Evolutionary conservation across 1,140 invertebrate genomes (phyloP).

Genomic region (Hormaphis cornu): DNA sequence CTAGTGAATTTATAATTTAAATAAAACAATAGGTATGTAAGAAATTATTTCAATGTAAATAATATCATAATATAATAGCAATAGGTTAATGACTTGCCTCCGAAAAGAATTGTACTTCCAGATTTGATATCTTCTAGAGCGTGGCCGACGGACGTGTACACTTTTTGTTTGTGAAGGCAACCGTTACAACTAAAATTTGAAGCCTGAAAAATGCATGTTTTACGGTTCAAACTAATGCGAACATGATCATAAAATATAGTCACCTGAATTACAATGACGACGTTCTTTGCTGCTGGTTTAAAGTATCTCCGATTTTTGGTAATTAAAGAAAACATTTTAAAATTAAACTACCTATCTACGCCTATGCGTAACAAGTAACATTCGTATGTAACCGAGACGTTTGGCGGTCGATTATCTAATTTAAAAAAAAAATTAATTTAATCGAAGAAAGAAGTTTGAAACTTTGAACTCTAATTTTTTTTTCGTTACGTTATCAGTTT

Average conservation of each 20-base stretch:
- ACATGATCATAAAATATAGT: background rate
- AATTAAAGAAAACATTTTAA: background rate
- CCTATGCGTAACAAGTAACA: too few species aligned
- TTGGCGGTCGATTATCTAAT: too few species aligned
- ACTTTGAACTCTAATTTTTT: constrained; percentile 1
- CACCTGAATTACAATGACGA: background rate
- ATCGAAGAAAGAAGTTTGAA: background rate
- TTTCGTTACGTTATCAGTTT: constrained; percentile 1
- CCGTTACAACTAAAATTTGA: constrained; percentile 7
- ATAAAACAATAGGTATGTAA: background rate
- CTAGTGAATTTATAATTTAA: background rate
- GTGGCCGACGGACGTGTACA: constrained; percentile 34
- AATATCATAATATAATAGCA: background rate
- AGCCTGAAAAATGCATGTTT: constrained; percentile 5
- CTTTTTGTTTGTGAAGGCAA: constrained; percentile 29
- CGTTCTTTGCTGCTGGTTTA: background rate
- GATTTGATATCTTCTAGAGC: constrained; percentile 38
- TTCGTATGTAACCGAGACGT: too few species aligned
- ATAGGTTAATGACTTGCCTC: constrained; percentile 33
- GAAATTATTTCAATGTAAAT: background rate
- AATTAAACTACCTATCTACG: too few species aligned
- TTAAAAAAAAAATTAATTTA: too few species aligned
- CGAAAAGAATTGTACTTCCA: constrained; percentile 38
- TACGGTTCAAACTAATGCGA: background rate
- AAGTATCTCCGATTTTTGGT: background rate